Evolutionary conservation across 2,888 invertebrate species (phyloP).

Genomic region (Trilocha varians): DNA sequence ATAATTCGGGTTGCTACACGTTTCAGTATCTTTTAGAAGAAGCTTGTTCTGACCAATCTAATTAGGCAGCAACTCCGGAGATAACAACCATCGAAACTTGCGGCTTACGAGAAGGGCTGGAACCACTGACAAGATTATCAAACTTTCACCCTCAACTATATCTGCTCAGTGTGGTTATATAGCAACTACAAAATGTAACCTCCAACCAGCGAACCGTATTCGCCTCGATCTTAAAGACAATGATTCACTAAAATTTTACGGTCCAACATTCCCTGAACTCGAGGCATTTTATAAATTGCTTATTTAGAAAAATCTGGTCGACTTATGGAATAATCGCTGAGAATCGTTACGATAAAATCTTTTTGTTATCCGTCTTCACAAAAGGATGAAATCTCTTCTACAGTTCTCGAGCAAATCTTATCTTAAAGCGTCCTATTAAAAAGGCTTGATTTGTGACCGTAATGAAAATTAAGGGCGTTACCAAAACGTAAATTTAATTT

Average conservation of each 20-base stretch:
- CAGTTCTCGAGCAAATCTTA: constrained; percentile 29
- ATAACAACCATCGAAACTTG: constrained; percentile 49
- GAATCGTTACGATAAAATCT: constrained; percentile 37
- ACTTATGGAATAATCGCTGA: constrained; percentile 34
- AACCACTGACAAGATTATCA: constrained; percentile 43
- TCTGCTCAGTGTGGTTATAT: constrained; percentile 13
- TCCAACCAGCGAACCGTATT: not conserved
- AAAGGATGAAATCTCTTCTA: constrained; percentile 34
- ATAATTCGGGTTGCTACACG: constrained; percentile 18
- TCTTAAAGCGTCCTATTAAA: constrained; percentile 23
- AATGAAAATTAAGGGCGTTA: constrained; percentile 18
- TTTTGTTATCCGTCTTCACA: constrained; percentile 38
- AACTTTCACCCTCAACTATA: constrained; percentile 35
- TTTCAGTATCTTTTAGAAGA: constrained; percentile 15
- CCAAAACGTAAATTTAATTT: not conserved
- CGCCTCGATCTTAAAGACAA: not conserved
- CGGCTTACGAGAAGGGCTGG: constrained; percentile 34
- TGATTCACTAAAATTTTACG: not conserved
- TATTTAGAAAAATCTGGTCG: constrained; percentile 26
- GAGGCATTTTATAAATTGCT: constrained; percentile 29
- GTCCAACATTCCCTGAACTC: not conserved
- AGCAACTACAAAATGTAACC: not conserved
- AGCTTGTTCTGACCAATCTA: constrained; percentile 43
- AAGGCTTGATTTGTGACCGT: constrained; percentile 19
- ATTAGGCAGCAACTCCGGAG: constrained; percentile 45